phyloP scores from a whole-genome alignment of 2,888 invertebrate species.

The Mesochorus sp. region DNA sequence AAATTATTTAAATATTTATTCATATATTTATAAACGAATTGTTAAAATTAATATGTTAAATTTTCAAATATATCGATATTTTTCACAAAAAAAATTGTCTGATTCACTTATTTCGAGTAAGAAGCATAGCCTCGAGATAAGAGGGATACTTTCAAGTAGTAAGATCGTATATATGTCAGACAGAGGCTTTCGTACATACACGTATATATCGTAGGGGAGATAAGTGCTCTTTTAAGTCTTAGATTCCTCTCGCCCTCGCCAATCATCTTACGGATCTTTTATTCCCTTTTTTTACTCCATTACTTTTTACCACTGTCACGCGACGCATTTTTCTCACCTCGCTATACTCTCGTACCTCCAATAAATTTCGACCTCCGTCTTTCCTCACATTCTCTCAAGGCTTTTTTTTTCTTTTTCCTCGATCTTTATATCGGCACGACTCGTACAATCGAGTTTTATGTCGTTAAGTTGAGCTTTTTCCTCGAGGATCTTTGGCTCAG shows the following conservation, averaged over 20 bases:
- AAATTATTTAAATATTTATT: no score
- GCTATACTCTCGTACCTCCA: slow-evolving; percentile 32
- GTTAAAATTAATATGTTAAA: no score
- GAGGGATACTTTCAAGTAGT: slow-evolving; percentile 25
- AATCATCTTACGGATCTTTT: slow-evolving; percentile 27
- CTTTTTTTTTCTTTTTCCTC: slow-evolving; percentile 15
- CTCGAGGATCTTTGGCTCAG: neutral
- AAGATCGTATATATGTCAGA: slow-evolving; percentile 50
- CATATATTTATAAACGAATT: no score
- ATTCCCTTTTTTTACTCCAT: slow-evolving; percentile 27
- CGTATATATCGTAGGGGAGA: slow-evolving; percentile 33
- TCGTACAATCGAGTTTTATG: slow-evolving; percentile 1
- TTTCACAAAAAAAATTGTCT: neutral
- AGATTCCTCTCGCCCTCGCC: slow-evolving; percentile 9
- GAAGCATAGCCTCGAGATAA: neutral
- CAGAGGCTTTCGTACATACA: no score
- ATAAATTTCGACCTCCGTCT: slow-evolving; percentile 58
- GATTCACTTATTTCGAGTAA: neutral
- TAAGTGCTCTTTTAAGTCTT: slow-evolving; percentile 51
- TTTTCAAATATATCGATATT: neutral
- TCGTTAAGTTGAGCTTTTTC: neutral
- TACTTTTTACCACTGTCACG: slow-evolving; percentile 20
- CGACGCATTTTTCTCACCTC: slow-evolving; percentile 31
- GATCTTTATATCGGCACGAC: neutral
- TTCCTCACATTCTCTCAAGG: no score